phyloP scores from a whole-genome alignment of 2,888 invertebrate genomes.

The Acleris cristana region DNA sequence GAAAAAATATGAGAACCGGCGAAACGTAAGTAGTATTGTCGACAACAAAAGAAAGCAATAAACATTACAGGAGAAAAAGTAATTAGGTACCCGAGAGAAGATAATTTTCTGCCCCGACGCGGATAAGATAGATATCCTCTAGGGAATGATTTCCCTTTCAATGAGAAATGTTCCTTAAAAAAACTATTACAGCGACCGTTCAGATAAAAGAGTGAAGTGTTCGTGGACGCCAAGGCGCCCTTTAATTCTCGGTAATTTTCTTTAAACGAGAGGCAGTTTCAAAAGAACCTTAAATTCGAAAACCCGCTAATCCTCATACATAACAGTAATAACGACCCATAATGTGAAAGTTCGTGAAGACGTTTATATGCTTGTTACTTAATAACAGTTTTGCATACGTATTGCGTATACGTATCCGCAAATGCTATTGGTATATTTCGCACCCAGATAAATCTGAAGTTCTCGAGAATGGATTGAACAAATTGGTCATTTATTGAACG shows the following conservation, averaged over 20 bases:
- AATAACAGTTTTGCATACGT: no score
- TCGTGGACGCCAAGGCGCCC: constrained; percentile 4
- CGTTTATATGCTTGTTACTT: no score
- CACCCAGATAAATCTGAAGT: no score
- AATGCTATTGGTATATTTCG: no score
- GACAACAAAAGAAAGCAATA: constrained; percentile 39
- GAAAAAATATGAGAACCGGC: constrained; percentile 11
- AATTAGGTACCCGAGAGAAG: constrained; percentile 46
- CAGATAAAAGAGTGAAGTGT: constrained; percentile 27
- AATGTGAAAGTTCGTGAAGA: no score
- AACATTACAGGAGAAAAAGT: constrained; percentile 46
- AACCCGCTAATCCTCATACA: no score
- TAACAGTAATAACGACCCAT: no score
- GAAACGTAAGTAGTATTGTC: constrained; percentile 19
- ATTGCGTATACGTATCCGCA: no score
- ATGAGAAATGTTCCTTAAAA: constrained; percentile 31
- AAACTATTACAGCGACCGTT: constrained; percentile 29
- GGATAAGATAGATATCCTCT: constrained; percentile 48
- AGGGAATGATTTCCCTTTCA: constrained; percentile 38
- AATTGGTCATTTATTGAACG: no score
- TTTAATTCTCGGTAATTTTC: constrained; percentile 10
- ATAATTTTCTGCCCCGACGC: constrained; percentile 50
- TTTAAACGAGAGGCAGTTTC: no score
- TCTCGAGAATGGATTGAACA: no score
- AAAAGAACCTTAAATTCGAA: no score